Percentiles rank a stretch among this genome's conserved stretches.
Evolutionary conservation across 2,113 vertebrate species (phyloP).

Genomic region (Dasypus novemcinctus): DNA sequence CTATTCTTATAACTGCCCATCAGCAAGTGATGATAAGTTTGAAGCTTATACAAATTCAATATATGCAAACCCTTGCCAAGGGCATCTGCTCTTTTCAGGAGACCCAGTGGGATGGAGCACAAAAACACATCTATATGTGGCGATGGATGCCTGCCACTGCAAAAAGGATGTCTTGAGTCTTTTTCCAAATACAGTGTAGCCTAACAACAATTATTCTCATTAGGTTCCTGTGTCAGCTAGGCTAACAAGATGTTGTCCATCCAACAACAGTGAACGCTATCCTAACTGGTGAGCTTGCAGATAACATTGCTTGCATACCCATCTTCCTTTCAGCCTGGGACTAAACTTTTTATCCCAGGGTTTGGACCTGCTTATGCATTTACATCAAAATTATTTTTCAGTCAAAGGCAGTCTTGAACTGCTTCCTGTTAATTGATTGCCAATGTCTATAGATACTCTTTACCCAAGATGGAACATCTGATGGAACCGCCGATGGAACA

Average conservation of each 20-base stretch:
- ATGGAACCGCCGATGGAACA: not conserved
- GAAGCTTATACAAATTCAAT: too few species aligned
- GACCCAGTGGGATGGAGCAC: not conserved
- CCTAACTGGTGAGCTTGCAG: too few species aligned
- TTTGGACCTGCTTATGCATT: too few species aligned
- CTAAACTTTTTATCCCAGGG: not conserved
- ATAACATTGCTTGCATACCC: accelerated
- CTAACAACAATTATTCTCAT: not conserved
- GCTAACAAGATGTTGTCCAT: too few species aligned
- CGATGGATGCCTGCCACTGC: not conserved
- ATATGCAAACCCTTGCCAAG: not conserved
- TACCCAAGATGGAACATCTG: not conserved
- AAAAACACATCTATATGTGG: not conserved
- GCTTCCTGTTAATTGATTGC: not conserved
- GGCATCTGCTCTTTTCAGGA: not conserved
- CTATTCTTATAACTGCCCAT: not conserved
- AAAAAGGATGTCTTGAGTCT: not conserved
- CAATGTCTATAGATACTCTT: not conserved
- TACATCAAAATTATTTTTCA: not conserved
- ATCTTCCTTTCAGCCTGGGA: not conserved
- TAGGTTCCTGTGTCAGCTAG: not conserved
- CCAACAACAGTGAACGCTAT: not conserved
- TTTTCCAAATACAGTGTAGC: not conserved
- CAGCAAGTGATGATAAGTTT: not conserved
- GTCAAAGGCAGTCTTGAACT: not conserved